Base-by-base conservation (phyloP, 2,797 vertebrate species). In the Cephalopachus bancanus region DNA sequence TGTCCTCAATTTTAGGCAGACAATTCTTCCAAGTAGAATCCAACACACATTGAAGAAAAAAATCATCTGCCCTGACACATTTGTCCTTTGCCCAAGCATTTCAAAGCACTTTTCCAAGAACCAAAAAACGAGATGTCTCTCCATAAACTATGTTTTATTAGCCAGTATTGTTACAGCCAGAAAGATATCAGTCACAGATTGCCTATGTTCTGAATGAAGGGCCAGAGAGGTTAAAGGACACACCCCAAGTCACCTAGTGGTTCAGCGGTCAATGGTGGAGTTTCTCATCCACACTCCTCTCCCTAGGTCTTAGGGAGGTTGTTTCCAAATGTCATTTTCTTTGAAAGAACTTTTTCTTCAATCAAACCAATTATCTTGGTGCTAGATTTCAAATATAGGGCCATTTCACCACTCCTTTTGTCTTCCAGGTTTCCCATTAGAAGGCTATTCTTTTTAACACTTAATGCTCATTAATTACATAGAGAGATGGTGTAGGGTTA, bases 71-170 rank as follows among this genome's bases (percentile, higher is more conserved):
- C 67, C 84, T 44, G 8, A 92, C 67, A 53, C 20, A 74, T 83
- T 79, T 93, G 80, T 96, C 84, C 55, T 89, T 94, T 94, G 51
- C 64, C 78, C 93, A 96, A 95, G 81, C 96, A 96, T 95, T 93
- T 97, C 76, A 92, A 94, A 96, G 51, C 7, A 89, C 22, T 60
- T 95, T 93, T 97, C 87, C 72, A 97, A 92, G 44, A 95, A 95
- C 10, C 16, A 74, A 88, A 95, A 93, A 85, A 55, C 81, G 9
- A 95, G 92, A 92, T 85, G 78, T 94, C 78, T 74, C 64, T 88
- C 78, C 57, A 81, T n/a, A 95, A 87, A 94, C 49, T 88, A 67
- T 75, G 57, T 33, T 95, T 86, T 80, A 1, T 79, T 84, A 14
- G 53, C 57, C 67, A 69, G 44, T 59, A 78, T 24, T 76, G 9